Evolutionary conservation across 1,140 invertebrate genomes (phyloP), one percentile per base, ranked within the genome.

Genomic region (Macrotrachela quadricornifera): DNA sequence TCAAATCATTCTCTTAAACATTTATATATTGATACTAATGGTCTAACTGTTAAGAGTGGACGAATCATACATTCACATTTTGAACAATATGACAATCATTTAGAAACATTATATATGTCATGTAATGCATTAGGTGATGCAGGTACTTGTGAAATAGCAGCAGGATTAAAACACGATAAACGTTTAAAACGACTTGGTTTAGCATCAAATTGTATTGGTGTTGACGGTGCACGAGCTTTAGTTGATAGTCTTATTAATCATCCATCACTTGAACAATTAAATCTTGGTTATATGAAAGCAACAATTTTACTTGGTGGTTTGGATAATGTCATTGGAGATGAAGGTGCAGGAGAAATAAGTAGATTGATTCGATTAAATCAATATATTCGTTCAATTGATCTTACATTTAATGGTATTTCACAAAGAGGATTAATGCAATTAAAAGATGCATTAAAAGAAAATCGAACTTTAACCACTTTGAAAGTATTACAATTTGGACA

Each of bases 271-370:
- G 1, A 30, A 45, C 10, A 13, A 15, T 53, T 53, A 10, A 42
- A 53, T 40, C 14, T 53, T 14, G 51, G 51, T 30, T 53, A 53
- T 41, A 47, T 53, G 45, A 46, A 43, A 53, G 44, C 51, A 13
- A 53, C 41, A 17, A 48, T 53, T 40, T 44, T 46, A 36, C 13
- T 53, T 12, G 51, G 45, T 17, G 51, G 46, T 10, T 10, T 53
- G 10, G 51, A 44, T 39, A 53, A 53, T 53, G 37, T 47, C 46
- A 46, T 53, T 42, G 36, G 38, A 47, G 45, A 53, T 37, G 44
- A 53, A 53, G 51, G 51, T n/a, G 51, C 51, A 46, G 16, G 30
- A 39, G 30, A 53, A 39, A 41, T 53, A 17, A 42, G 38, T n/a
- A 0, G 38, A 37, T 18, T 53, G 39, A 13, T 53, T 13, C 21